phyloP scores from a whole-genome alignment of 2,797 vertebrate genomes.

The Mus caroli region DNA sequence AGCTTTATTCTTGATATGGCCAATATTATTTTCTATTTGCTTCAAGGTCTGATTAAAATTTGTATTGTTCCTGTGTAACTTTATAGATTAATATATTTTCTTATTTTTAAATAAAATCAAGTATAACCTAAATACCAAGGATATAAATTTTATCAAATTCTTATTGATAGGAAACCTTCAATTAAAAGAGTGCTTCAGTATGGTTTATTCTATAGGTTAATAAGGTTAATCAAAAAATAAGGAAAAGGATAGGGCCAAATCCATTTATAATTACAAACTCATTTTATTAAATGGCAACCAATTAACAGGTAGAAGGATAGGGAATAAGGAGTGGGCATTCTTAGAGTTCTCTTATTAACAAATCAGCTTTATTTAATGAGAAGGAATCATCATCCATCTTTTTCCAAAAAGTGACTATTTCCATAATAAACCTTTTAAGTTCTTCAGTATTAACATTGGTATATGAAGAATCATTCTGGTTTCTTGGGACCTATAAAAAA shows the following conservation, averaged over 20 bases:
- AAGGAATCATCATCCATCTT: neutral
- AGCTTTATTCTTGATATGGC: neutral
- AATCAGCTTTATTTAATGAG: slow-evolving; percentile 61
- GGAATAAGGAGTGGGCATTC: slow-evolving; percentile 48
- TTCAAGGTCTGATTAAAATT: neutral
- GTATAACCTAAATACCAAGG: neutral
- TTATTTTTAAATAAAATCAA: neutral
- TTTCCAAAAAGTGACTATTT: slow-evolving; percentile 52
- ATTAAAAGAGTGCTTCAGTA: neutral
- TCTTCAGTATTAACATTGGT: neutral
- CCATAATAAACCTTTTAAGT: neutral
- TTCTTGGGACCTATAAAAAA: neutral
- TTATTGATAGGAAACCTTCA: slow-evolving; percentile 10
- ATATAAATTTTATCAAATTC: slow-evolving; percentile 18
- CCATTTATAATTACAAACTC: slow-evolving; percentile 58
- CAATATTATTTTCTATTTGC: neutral
- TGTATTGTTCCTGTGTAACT: neutral
- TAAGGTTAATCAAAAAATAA: slow-evolving; percentile 56
- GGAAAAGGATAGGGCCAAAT: slow-evolving; percentile 46
- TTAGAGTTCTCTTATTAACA: slow-evolving; percentile 4
- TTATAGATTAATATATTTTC: neutral
- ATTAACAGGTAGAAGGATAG: slow-evolving; percentile 41
- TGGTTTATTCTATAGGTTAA: slow-evolving; percentile 16
- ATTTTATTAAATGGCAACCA: slow-evolving; percentile 62
- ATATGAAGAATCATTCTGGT: neutral